A percentile compares a stretch with the other conserved stretches of the same genome.
These are phyloP conservation scores for Forbesichthys agassizii DNA, from an alignment of 2,113 vertebrate species.

Conservation along the genomic window DNA sequence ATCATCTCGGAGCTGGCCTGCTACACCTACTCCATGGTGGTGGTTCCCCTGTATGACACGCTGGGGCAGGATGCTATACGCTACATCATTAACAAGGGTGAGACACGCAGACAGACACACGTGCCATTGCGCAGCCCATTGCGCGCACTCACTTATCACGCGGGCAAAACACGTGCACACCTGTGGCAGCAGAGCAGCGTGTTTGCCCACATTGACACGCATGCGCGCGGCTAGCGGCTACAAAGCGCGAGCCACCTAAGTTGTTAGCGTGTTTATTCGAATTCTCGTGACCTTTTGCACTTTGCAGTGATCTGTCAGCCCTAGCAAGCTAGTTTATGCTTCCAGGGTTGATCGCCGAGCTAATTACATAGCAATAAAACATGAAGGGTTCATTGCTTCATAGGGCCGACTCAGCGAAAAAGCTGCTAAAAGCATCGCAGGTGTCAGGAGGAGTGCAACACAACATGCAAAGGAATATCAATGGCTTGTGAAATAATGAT, in stretches of 20 bases:
- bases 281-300: not conserved
- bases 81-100: conserved; percentile 96
- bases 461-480: not conserved
- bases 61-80: conserved; percentile 91
- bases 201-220: not conserved
- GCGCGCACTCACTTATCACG: not conserved
- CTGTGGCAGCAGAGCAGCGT: not conserved
- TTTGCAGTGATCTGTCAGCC: not conserved
- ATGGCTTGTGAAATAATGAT: not conserved
- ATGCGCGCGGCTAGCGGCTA: not conserved
- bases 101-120: conserved; percentile 31
- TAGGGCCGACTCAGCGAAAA: not conserved
- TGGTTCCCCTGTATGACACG: conserved; percentile 95
- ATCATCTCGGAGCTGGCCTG: conserved; percentile 96
- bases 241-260: not conserved
- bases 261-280: too few species aligned
- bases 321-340: not conserved
- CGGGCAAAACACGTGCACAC: not conserved
- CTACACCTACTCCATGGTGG: conserved; percentile 98
- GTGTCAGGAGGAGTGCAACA: not conserved
- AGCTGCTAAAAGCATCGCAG: not conserved
- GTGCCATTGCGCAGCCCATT: not conserved
- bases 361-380: not conserved
- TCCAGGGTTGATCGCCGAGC: too few species aligned
- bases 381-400: not conserved